Percentiles rank a stretch among this genome's conserved stretches.
These are phyloP conservation scores for Drosophila limbata DNA, from an alignment of 2,888 invertebrate species.

Conservation along the genomic window DNA sequence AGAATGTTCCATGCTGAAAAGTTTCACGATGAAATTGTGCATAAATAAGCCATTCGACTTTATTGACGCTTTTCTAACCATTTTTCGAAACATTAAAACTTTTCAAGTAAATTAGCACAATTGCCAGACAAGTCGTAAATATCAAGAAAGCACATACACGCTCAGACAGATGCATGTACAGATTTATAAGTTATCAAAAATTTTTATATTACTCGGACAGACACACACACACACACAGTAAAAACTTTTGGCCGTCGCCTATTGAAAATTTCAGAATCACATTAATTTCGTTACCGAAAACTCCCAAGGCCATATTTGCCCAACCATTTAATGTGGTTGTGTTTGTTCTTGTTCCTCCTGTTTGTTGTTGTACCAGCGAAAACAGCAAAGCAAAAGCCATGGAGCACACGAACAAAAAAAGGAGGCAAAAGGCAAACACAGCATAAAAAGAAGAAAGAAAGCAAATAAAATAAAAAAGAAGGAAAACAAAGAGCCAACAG, in stretches of 20 bases:
- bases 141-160: conserved; percentile 12
- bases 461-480: conserved; percentile 10
- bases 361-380: conserved; percentile 22
- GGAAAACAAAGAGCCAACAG: conserved; percentile 44
- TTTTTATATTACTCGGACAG: conserved; percentile 45
- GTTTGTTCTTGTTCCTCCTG: conserved; percentile 26
- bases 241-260: conserved; percentile 50
- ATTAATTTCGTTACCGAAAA: conserved; percentile 69
- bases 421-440: conserved; percentile 60
- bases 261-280: conserved; percentile 69
- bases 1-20: background rate
- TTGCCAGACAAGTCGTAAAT: conserved; percentile 26
- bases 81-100: background rate
- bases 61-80: background rate
- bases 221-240: conserved; percentile 25
- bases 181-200: conserved; percentile 63
- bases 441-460: conserved; percentile 40
- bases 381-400: conserved; percentile 55
- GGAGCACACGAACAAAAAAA: conserved; percentile 52
- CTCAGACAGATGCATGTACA: conserved; percentile 11
- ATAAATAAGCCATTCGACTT: conserved; percentile 4
- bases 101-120: conserved; percentile 15
- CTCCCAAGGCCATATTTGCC: conserved; percentile 64
- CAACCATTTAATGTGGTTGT: conserved; percentile 38
- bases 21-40: conserved; percentile 9